These are phyloP conservation scores for Thymelicus sylvestris DNA, from an alignment of 2,888 invertebrate species.

Conservation along the genomic window DNA sequence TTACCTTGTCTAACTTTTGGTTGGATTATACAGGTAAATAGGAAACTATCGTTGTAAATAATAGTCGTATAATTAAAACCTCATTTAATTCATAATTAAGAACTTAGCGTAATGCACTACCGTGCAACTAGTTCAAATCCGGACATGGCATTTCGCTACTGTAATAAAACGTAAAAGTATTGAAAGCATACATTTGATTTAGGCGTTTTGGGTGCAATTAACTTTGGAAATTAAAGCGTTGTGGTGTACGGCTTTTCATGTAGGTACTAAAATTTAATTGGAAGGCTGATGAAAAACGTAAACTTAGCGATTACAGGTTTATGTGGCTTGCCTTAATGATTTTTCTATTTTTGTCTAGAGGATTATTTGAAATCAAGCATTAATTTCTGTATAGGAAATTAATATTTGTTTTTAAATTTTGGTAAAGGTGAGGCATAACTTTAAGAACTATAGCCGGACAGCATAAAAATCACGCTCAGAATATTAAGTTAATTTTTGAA, in stretches of 20 bases:
- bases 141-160: conserved; percentile 8
- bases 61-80: not conserved
- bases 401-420: too few relatives aligned
- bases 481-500: too few relatives aligned
- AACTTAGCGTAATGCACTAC: conserved; percentile 10
- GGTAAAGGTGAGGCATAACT: too few relatives aligned
- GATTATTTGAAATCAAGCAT: not conserved
- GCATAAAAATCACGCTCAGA: too few relatives aligned
- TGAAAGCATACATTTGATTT: conserved; percentile 31
- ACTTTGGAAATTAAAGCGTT: conserved; percentile 32
- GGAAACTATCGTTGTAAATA: too few relatives aligned
- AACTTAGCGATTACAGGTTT: conserved; percentile 6
- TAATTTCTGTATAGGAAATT: not conserved
- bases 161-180: conserved; percentile 28
- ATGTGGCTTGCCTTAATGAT: not conserved
- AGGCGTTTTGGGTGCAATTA: conserved; percentile 35
- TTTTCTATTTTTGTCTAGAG: conserved; percentile 18
- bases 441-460: too few relatives aligned
- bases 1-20: too few relatives aligned
- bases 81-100: not conserved
- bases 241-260: conserved; percentile 32
- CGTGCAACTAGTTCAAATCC: conserved; percentile 9
- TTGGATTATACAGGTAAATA: too few relatives aligned
- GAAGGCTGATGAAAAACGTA: conserved; percentile 24
- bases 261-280: conserved; percentile 24